Evolutionary conservation across 2,113 vertebrate genomes (phyloP), one percentile per base, ranked within the genome.

Genomic region (Limanda limanda): DNA sequence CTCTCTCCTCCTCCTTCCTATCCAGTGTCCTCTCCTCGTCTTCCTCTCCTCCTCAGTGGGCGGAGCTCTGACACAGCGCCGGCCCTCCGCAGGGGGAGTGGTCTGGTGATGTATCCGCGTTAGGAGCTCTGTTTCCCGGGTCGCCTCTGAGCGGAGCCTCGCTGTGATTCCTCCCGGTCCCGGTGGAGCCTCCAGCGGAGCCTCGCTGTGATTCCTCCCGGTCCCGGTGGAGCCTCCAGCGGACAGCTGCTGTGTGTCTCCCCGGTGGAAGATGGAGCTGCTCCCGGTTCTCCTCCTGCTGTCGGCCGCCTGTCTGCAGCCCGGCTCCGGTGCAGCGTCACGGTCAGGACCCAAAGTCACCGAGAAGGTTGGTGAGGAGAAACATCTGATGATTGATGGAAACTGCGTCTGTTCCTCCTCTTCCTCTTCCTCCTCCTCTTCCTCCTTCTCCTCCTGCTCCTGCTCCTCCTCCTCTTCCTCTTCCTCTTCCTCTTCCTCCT

Each of bases 321-420:
- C 69, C 56, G 81, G 71, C 15, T 73, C 71, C 24, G 81, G 77
- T 52, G 90, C 81, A 3, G 87, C 78, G 37, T 75, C 86, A 0
- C 91, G 93, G 62, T 88, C 70, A 1, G 95, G 95, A 58, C 94
- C 94, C 56, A 94, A 79, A 79, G 94, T 95, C 63, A 95, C 95
- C 12, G 94, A 95, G 51, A 95, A 95, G 95, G 95, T 95, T 61
- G 58, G 92, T 86, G 64, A 3, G 17, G 58, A 0, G 25, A n/a
- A n/a, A n/a, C n/a, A n/a, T n/a, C n/a, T n/a, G n/a, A 0, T 31
- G 27, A 31, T 7, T 31, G 47, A 48, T 18, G 13, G 47, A 14
- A 11, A 48, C 47, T 31, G 47, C 47, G 51, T 7, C 25, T 5
- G 7, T 24, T 51, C 20, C 25, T 68, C 66, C 11, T 64, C 20